Base-by-base conservation (phyloP, 2,888 invertebrate genomes). In the Cerceris rybyensis region DNA sequence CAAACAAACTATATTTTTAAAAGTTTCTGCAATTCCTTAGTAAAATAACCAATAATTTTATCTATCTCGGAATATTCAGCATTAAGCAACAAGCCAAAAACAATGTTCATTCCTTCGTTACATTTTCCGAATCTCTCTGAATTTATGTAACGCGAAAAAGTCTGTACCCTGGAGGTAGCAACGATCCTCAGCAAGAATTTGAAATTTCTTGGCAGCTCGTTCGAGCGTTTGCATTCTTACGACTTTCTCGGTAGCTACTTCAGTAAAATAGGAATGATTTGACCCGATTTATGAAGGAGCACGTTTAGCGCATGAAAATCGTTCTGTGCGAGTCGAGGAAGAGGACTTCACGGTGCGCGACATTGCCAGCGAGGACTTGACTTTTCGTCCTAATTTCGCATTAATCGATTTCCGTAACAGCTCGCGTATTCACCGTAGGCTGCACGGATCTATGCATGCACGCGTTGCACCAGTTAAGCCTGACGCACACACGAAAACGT, bases 301-400 rank as follows among this genome's bases (percentile, higher is more conserved):
- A n/a, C 50, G n/a, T 50, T 50, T 50, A 58, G 55, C 77, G 57
- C 64, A 70, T 49, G 77, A 66, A 75, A 75, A 78, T 78, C 70
- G 54, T 41, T 75, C 65, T 16, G 42, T 14, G 58, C 41, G 42
- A 42, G 58, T 52, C 52, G 57, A 50, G 16, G 57, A 4, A 16
- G 42, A 59, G 71, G n/a, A n/a, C 58, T 59, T 46, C 57, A 65
- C 60, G 42, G 52, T 49, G 72, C 78, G 85, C 78, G 85, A 82
- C 78, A 69, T 78, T 75, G 78, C 75, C 70, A 49, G 59, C 58
- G 80, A 70, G 74, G 71, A 85, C 81, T 75, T 77, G 83, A 85
- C 83, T 85, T 74, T 81, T 77, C 83, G 78, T 73, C 81, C 84
- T 81, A 84, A 85, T 85, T 84, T 63, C 75, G 72, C 75, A 57